Conservation (phyloP, 2,888 invertebrate species). For the Calliscelio sp. region DNA sequence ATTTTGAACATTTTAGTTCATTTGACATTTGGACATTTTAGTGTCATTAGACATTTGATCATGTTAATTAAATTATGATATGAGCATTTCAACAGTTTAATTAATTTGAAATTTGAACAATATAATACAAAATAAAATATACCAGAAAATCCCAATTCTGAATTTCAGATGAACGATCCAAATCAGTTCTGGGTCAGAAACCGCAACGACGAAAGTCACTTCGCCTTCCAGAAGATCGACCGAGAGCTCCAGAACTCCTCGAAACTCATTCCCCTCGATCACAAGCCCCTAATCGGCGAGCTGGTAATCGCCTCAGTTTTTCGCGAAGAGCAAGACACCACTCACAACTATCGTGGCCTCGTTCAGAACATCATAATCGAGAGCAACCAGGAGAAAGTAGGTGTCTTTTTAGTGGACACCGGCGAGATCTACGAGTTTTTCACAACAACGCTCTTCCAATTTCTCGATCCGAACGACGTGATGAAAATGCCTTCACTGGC, state of each 20-base stretch:
- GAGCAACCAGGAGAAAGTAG: constrained; percentile 77
- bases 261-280: constrained; percentile 71
- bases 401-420: constrained; percentile 93
- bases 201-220: constrained; percentile 86
- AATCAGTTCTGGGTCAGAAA: constrained; percentile 91
- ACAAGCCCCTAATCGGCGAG: constrained; percentile 85
- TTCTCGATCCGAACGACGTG: constrained; percentile 47
- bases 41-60: too few relatives aligned
- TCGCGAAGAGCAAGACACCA: not conserved
- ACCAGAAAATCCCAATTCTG: too few relatives aligned
- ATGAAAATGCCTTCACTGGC: constrained; percentile 88
- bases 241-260: constrained; percentile 80
- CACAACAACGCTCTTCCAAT: constrained; percentile 85
- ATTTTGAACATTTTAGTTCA: too few relatives aligned
- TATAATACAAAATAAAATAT: too few relatives aligned
- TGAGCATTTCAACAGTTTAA: too few relatives aligned
- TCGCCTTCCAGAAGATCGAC: constrained; percentile 83
- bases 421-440: constrained; percentile 88
- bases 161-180: constrained; percentile 88
- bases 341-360: constrained; percentile 80
- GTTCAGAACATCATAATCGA: constrained; percentile 74
- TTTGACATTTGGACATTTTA: too few relatives aligned
- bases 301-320: constrained; percentile 87
- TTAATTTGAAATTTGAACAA: too few relatives aligned
- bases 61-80: too few relatives aligned